These are phyloP conservation scores for Seriola dumerili DNA, from an alignment of 2,113 vertebrate species.

Conservation along the genomic window DNA sequence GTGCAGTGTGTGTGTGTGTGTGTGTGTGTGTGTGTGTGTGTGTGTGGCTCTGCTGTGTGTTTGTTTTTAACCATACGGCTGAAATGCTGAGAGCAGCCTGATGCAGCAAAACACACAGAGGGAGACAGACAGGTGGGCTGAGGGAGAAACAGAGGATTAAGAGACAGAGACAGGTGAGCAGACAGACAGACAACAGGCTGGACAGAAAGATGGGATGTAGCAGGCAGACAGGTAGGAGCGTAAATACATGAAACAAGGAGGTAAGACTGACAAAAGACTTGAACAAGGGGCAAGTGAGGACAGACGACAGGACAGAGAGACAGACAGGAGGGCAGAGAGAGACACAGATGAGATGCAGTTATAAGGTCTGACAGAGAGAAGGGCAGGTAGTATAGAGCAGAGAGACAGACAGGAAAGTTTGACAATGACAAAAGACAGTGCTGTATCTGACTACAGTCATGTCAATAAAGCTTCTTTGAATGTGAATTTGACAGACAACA, in stretches of 20 bases:
- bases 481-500: no score
- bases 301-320: neutral
- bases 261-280: neutral
- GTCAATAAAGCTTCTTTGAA: no score
- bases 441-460: no score
- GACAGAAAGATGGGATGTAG: neutral
- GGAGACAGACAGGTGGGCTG: neutral
- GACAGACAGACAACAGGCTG: neutral
- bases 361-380: neutral
- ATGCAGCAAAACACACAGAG: constrained; percentile 67
- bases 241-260: neutral
- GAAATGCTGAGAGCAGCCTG: constrained; percentile 40
- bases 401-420: neutral
- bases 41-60: neutral
- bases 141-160: neutral
- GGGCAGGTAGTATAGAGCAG: neutral
- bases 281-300: neutral
- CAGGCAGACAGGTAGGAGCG: neutral
- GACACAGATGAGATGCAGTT: neutral
- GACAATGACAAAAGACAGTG: no score
- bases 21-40: neutral
- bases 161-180: neutral
- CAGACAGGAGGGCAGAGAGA: neutral
- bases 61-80: neutral
- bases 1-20: constrained; percentile 31